These are phyloP conservation scores for Octonoba sinensis DNA, from an alignment of 2,888 invertebrate genomes.

Conservation along the genomic window DNA sequence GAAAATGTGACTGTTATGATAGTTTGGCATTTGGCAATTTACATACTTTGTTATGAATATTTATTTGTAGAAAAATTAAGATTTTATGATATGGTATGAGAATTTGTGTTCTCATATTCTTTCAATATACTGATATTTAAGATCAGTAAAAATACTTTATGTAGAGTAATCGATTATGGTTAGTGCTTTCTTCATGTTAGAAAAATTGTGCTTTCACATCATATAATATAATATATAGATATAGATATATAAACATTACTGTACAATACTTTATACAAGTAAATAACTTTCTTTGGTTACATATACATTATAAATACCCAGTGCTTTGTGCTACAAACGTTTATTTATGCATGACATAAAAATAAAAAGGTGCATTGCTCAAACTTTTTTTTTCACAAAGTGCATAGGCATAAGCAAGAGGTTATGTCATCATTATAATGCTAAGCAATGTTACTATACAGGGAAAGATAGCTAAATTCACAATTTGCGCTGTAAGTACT, in stretches of 20 bases:
- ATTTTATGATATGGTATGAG: no score
- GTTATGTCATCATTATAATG: background rate
- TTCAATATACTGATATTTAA: no score
- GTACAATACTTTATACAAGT: constrained; percentile 16
- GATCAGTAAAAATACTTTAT: no score
- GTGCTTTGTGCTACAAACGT: constrained; percentile 19
- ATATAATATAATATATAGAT: constrained; percentile 6
- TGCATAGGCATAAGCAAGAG: background rate
- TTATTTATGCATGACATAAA: constrained; percentile 11
- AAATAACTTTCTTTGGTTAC: constrained; percentile 10
- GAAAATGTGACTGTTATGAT: no score
- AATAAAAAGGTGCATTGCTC: constrained; percentile 1
- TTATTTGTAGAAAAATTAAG: no score
- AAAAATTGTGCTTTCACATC: constrained; percentile 20
- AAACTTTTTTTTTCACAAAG: background rate
- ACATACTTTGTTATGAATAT: no score
- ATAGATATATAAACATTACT: constrained; percentile 24
- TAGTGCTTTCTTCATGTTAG: background rate
- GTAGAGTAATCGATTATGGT: no score
- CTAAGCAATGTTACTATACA: constrained; percentile 34
- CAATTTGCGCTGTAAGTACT: constrained; percentile 7
- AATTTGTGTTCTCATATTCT: no score
- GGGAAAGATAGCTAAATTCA: constrained; percentile 13
- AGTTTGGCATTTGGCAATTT: no score
- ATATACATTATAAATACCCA: constrained; percentile 1